Evolutionary conservation across 2,797 vertebrate species (phyloP), one percentile per base, ranked within the genome.

Genomic region (Ataeniobius toweri): DNA sequence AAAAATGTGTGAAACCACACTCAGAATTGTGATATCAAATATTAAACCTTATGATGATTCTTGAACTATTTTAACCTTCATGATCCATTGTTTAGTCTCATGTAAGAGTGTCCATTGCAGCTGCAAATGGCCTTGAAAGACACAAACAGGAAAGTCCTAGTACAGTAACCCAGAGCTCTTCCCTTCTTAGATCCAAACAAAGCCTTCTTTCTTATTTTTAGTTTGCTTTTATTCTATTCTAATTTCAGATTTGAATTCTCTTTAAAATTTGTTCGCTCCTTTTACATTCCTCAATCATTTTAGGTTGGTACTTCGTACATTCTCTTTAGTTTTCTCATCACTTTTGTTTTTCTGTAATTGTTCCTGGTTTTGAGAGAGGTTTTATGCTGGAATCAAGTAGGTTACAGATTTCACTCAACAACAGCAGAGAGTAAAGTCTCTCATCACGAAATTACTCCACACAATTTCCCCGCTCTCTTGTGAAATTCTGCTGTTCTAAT

Each of bases 401-500:
- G 76, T 78, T 74, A 85, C 82, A 76, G 86, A 84, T 85, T 74
- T 77, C 73, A 86, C 68, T 89, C 90, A 93, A 92, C 94, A 95
- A 96, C 94, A 93, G 87, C 80, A 46, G 76, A 58, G 69, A 84
- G 83, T 85, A 80, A 68, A 83, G 80, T 77, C 79, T 80, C 85
- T 85, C 89, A 74, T 89, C 78, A 81, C 80, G 73, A 85, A 86
- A 91, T 91, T 86, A 81, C 85, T 76, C 80, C 26, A 82, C 79
- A 80, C 89, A 81, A 75, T 90, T 84, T 85, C 76, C 80, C 39
- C 85, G 73, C 83, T 85, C 83, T 87, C 90, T 83, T 83, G 76
- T 90, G 87, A 89, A 91, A 92, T 90, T 93, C 90, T 89, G 83
- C 87, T 90, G 86, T 93, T 89, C 77, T 85, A 92, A 94, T 93